phyloP scores from a whole-genome alignment of 2,888 invertebrate species.

The Liodrosophila aerea region DNA sequence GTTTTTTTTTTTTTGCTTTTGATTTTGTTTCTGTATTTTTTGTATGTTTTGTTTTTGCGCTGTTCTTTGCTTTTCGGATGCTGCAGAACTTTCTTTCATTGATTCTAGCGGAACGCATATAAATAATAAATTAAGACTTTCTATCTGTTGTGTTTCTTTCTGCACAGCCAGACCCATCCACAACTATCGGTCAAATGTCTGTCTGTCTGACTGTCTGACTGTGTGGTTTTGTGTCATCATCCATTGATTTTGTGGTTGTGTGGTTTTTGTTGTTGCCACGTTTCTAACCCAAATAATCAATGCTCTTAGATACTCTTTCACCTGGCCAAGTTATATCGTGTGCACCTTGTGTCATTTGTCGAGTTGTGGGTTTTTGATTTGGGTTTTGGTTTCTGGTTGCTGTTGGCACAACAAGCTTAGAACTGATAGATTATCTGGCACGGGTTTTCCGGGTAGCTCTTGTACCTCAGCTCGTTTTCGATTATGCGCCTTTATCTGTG shows the following conservation, averaged over 20 bases:
- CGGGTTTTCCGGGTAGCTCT: conserved; percentile 10
- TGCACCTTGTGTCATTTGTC: conserved; percentile 68
- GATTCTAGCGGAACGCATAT: conserved; percentile 69
- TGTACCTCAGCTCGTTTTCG: conserved; percentile 33
- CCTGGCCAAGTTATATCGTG: conserved; percentile 36
- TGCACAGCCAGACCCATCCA: conserved; percentile 25
- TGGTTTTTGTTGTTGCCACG: conserved; percentile 26
- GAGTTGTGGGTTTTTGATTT: conserved; percentile 14
- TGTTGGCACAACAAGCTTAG: conserved; percentile 50
- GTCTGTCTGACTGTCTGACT: conserved; percentile 27
- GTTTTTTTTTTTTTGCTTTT: conserved; percentile 22
- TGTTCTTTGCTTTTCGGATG: conserved; percentile 46
- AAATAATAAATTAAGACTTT: conserved; percentile 75
- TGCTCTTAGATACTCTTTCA: conserved; percentile 44
- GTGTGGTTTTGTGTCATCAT: conserved; percentile 61
- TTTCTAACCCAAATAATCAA: conserved; percentile 65
- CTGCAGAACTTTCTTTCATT: conserved; percentile 73
- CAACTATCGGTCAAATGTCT: conserved; percentile 13
- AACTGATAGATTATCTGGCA: conserved; percentile 48
- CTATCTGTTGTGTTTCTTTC: conserved; percentile 57
- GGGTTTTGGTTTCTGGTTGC: conserved; percentile 20
- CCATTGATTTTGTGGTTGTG: conserved; percentile 44
- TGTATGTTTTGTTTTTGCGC: conserved; percentile 21
- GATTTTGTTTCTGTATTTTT: conserved; percentile 2
- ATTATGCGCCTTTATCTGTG: conserved; percentile 61